These are phyloP conservation scores for Brachirus orientalis DNA, from an alignment of 2,113 vertebrate species.

Conservation along the genomic window DNA sequence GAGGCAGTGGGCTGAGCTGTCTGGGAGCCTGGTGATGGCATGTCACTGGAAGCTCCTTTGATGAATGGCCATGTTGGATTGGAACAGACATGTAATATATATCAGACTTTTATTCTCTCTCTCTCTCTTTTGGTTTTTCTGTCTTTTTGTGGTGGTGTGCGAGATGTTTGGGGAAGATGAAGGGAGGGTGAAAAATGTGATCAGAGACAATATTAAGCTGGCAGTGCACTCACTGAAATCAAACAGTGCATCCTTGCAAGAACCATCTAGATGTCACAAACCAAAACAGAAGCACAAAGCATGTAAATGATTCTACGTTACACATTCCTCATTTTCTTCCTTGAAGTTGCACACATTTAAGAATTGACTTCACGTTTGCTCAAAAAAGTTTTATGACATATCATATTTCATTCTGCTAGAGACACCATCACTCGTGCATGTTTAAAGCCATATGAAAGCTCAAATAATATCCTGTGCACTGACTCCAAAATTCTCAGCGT, in stretches of 20 bases:
- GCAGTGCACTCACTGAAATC: constrained; percentile 24
- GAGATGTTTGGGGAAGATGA: constrained; percentile 23
- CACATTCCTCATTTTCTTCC: neutral
- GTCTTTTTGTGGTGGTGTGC: constrained; percentile 27
- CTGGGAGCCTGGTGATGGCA: constrained; percentile 78
- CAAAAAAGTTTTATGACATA: neutral
- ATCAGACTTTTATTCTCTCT: constrained; percentile 78
- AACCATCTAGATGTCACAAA: neutral
- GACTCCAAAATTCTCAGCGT: too few relatives aligned
- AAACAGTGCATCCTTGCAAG: neutral
- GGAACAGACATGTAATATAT: constrained; percentile 85
- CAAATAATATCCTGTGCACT: neutral
- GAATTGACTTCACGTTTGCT: neutral
- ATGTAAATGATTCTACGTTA: neutral
- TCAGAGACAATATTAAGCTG: constrained; percentile 36
- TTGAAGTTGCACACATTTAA: neutral
- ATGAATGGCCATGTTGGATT: constrained; percentile 81
- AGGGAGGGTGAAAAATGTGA: constrained; percentile 16
- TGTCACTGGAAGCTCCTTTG: constrained; percentile 79
- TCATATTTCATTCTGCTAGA: neutral
- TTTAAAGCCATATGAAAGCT: neutral
- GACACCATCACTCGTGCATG: neutral
- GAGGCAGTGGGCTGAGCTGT: constrained; percentile 73
- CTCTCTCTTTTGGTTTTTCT: constrained; percentile 36
- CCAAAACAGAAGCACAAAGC: neutral